Percentiles rank a stretch among this genome's conserved stretches.
Evolutionary conservation across 53 echinoderm and acorn worm species (phyloP).

Genomic region (Paracentrotus lividus): DNA sequence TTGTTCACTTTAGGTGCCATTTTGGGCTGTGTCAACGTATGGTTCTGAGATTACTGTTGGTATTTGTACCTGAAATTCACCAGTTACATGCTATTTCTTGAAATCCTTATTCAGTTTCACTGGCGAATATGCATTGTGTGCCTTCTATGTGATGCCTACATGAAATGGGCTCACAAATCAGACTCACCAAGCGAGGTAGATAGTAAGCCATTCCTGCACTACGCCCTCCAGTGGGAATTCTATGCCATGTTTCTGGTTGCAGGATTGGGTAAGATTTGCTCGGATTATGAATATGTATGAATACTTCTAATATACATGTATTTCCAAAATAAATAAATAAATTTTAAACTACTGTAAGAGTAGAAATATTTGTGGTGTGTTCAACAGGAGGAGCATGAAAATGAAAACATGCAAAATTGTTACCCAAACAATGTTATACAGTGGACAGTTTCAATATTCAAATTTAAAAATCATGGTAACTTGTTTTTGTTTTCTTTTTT

Average conservation of each 20-base stretch:
- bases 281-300: too few species aligned
- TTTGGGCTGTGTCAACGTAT: not conserved
- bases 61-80: not conserved
- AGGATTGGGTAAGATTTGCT: conserved; percentile 85
- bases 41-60: not conserved
- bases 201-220: conserved; percentile 83
- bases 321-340: too few species aligned
- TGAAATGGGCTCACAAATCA: conserved; percentile 89
- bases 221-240: conserved; percentile 94
- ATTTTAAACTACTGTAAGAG: too few species aligned
- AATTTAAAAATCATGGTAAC: too few species aligned
- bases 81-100: not conserved
- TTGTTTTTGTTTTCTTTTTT: too few species aligned
- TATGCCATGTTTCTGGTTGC: conserved; percentile 93
- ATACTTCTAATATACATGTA: too few species aligned
- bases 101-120: conserved; percentile 77
- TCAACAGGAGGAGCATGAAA: too few species aligned
- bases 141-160: conserved; percentile 95
- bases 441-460: too few species aligned
- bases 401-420: too few species aligned
- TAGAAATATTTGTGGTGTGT: too few species aligned
- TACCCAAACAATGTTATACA: too few species aligned
- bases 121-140: conserved; percentile 89
- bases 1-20: too few species aligned
- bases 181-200: not conserved